Conservation (phyloP, 2,113 vertebrate species). For the Chamaetylas fuelleborni region DNA sequence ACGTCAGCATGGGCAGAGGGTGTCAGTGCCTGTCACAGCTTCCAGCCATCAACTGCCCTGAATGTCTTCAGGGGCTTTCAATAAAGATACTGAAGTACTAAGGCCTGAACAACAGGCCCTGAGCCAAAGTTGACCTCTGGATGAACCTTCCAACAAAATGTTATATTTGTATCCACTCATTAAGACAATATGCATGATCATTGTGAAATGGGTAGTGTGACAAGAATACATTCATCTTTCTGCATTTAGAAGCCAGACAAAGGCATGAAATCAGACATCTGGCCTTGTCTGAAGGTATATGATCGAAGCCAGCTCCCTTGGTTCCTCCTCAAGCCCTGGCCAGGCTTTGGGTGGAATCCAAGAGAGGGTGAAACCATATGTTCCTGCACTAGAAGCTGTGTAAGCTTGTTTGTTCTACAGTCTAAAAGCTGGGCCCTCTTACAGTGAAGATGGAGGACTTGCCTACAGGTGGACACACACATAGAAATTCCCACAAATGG, state of each 20-base stretch:
- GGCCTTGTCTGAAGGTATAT: neutral
- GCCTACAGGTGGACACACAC: neutral
- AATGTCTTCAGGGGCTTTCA: neutral
- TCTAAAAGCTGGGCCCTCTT: neutral
- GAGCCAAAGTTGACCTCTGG: neutral
- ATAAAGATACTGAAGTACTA: neutral
- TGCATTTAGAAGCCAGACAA: neutral
- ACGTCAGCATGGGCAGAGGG: neutral
- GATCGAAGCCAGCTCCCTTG: neutral
- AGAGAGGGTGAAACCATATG: neutral
- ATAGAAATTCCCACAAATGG: neutral
- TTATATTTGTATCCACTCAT: neutral
- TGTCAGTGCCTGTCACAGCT: fast-evolving
- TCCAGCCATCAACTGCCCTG: neutral
- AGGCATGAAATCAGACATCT: neutral
- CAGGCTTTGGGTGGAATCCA: neutral
- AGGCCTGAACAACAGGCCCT: neutral
- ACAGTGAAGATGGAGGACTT: neutral
- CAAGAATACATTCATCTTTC: neutral
- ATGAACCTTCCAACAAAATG: neutral
- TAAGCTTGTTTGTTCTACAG: neutral
- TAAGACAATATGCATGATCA: neutral
- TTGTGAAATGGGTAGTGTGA: neutral
- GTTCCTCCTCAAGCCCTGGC: neutral
- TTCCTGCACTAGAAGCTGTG: neutral